Evolutionary conservation across 2,888 invertebrate genomes (phyloP).

Genomic region (Oxystoma pomonae): DNA sequence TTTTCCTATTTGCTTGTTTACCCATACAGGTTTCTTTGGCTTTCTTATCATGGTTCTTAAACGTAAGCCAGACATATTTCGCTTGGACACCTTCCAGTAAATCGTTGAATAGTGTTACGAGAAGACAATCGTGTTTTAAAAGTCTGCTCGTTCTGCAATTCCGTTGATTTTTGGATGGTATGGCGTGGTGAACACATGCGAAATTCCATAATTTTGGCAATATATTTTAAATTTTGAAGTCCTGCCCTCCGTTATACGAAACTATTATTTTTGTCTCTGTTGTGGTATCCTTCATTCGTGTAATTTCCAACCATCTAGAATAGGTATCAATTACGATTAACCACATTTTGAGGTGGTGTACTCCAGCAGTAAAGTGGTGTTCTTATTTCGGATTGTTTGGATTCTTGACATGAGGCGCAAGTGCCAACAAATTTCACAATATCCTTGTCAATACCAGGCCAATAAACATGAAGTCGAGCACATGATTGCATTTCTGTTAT

Average conservation of each 20-base stretch:
- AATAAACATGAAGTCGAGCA: slow-evolving; percentile 16
- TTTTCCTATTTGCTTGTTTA: slow-evolving; percentile 9
- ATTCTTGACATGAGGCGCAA: slow-evolving; percentile 21
- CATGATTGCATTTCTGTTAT: too few species aligned
- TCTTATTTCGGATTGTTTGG: slow-evolving; percentile 13
- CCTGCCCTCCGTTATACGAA: slow-evolving; percentile 30
- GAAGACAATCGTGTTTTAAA: slow-evolving; percentile 18
- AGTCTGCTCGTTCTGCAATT: slow-evolving; percentile 20
- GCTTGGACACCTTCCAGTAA: slow-evolving; percentile 14
- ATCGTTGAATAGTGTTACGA: slow-evolving; percentile 16
- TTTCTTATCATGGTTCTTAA: slow-evolving; percentile 9
- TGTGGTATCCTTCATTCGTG: slow-evolving; percentile 19
- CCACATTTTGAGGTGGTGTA: slow-evolving; percentile 32
- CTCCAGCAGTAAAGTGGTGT: slow-evolving; percentile 21
- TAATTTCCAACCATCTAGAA: slow-evolving; percentile 17
- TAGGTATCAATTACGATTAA: slow-evolving; percentile 19
- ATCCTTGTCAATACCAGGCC: slow-evolving; percentile 25
- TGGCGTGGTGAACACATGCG: slow-evolving; percentile 14
- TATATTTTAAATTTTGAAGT: slow-evolving; percentile 27
- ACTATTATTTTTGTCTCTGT: slow-evolving; percentile 26
- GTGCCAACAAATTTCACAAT: too few species aligned
- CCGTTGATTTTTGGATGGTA: slow-evolving; percentile 24
- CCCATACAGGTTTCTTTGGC: slow-evolving; percentile 8
- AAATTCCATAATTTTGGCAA: slow-evolving; percentile 18
- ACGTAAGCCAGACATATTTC: slow-evolving; percentile 13